A percentile compares a stretch with the other conserved stretches of the same genome.
Conservation (phyloP, 2,797 vertebrate species). For the Acrocephalus scirpaceus region DNA sequence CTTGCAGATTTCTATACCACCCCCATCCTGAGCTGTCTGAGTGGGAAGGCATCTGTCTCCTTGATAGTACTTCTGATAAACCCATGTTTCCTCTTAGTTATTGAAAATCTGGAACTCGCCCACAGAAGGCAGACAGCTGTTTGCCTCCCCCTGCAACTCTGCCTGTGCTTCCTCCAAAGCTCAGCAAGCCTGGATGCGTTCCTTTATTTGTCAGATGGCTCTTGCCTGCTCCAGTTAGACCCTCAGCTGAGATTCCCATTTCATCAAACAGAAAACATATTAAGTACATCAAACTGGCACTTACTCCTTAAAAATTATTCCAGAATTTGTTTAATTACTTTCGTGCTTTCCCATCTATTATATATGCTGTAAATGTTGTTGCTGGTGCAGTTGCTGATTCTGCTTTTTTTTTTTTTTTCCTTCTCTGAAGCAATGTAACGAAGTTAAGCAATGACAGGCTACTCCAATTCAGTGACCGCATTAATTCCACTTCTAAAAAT, state of each 20-base stretch:
- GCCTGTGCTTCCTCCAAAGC: neutral
- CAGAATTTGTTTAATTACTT: neutral
- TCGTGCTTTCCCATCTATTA: neutral
- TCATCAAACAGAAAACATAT: neutral
- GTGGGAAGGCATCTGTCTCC: neutral
- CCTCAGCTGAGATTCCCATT: neutral
- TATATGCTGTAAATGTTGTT: neutral
- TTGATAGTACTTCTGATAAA: neutral
- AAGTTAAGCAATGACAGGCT: neutral
- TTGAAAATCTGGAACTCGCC: neutral
- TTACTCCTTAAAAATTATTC: neutral
- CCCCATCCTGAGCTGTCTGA: neutral
- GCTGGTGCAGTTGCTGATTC: neutral
- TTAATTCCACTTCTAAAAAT: neutral
- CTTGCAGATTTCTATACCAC: neutral
- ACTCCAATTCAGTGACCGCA: neutral
- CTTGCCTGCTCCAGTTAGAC: neutral
- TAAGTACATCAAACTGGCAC: neutral
- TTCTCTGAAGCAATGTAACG: neutral
- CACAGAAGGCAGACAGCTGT: neutral
- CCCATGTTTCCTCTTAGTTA: neutral
- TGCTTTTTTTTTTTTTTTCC: neutral
- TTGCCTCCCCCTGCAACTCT: neutral
- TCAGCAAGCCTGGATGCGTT: neutral
- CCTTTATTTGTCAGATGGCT: neutral